These are phyloP conservation scores for Amblyopsis rosae DNA, from an alignment of 2,113 vertebrate species.

Conservation along the genomic window DNA sequence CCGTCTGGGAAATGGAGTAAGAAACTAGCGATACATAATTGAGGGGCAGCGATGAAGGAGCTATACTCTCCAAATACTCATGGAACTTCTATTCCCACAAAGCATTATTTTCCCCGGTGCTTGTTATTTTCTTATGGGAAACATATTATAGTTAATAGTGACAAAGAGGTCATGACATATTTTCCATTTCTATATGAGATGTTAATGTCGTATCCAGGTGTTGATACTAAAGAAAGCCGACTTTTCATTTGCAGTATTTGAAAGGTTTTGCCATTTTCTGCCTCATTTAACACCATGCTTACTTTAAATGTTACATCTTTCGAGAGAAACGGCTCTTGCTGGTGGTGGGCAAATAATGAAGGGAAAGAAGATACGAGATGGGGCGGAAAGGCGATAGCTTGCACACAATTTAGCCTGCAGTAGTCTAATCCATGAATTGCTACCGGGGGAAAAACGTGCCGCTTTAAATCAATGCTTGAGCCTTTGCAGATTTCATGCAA, in stretches of 20 bases:
- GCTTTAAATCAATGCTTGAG: constrained; percentile 50
- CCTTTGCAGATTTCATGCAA: constrained; percentile 54
- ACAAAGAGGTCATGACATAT: constrained; percentile 69
- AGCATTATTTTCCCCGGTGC: constrained; percentile 38
- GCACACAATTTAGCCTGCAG: constrained; percentile 38
- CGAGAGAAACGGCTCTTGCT: constrained; percentile 31
- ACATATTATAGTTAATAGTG: constrained; percentile 68
- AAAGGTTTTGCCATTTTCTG: constrained; percentile 36
- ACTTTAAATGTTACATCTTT: constrained; percentile 56
- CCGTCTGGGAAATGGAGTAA: constrained; percentile 41
- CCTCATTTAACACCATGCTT: constrained; percentile 19
- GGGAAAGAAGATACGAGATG: constrained; percentile 45
- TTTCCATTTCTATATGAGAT: constrained; percentile 45
- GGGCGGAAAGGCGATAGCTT: constrained; percentile 43
- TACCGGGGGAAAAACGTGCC: constrained; percentile 28
- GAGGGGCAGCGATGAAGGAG: constrained; percentile 58
- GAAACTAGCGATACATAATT: constrained; percentile 61
- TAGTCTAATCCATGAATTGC: constrained; percentile 28
- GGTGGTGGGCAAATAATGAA: constrained; percentile 48
- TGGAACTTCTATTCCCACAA: constrained; percentile 72
- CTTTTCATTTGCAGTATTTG: constrained; percentile 20
- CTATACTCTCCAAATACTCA: constrained; percentile 48
- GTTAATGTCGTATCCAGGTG: constrained; percentile 40
- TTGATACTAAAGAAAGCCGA: constrained; percentile 12
- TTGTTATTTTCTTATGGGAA: constrained; percentile 63